Evolutionary conservation across 2,113 vertebrate genomes (phyloP).

Genomic region (Zosterops pallidus): DNA sequence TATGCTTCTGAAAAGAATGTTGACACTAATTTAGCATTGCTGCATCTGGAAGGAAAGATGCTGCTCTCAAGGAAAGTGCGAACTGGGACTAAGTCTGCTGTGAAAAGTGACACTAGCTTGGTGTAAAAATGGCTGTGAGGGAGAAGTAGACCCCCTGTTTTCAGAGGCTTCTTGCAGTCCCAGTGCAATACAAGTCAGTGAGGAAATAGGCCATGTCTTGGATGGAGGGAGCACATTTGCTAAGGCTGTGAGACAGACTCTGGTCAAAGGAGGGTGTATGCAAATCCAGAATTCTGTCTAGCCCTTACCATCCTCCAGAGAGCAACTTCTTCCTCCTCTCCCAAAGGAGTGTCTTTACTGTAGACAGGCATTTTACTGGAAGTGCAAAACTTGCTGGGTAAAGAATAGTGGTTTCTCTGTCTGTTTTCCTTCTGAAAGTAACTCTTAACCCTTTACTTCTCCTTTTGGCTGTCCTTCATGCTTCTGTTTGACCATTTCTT

Average conservation of each 20-base stretch:
- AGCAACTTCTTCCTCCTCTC: not conserved
- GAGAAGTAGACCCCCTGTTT: not conserved
- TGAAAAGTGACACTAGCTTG: not conserved
- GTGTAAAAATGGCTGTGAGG: not conserved
- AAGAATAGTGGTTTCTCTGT: not conserved
- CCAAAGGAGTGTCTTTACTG: not conserved
- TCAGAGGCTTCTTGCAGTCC: not conserved
- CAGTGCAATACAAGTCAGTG: not conserved
- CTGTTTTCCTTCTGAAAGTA: not conserved
- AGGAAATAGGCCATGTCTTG: not conserved
- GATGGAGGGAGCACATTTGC: not conserved
- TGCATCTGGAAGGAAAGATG: not conserved
- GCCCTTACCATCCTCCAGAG: not conserved
- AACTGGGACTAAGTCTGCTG: not conserved
- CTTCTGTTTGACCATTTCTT: not conserved
- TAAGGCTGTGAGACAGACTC: not conserved
- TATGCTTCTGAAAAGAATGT: conserved; percentile 45
- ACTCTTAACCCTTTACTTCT: not conserved
- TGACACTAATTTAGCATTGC: conserved; percentile 37
- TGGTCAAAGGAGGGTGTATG: not conserved
- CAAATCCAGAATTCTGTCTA: not conserved
- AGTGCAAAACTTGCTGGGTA: not conserved
- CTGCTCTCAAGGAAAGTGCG: not conserved
- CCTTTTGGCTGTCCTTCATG: not conserved
- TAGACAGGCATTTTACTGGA: not conserved